Conservation (phyloP, 2,888 invertebrate genomes). For the Pseudococcus longispinus region DNA sequence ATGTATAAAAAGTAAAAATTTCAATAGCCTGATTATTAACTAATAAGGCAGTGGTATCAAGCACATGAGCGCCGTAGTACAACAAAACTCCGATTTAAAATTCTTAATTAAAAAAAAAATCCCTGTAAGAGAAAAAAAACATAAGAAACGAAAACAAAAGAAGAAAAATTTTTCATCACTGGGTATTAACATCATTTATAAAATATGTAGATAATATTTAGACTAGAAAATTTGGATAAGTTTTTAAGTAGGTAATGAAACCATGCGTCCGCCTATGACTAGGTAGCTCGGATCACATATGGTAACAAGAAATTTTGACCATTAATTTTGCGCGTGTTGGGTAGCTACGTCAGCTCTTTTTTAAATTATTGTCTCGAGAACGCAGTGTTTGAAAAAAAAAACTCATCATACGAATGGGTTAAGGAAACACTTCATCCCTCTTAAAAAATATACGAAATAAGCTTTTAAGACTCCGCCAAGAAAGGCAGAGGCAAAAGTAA, state of each 20-base stretch:
- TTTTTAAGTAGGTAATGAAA: not conserved
- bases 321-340: not conserved
- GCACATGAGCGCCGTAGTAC: slow-evolving; percentile 26
- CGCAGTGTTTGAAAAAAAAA: not conserved
- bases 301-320: slow-evolving; percentile 9
- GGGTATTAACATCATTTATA: slow-evolving; percentile 3
- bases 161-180: not conserved
- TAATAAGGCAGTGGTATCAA: slow-evolving; percentile 32
- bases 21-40: not conserved
- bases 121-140: not conserved
- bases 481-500: not conserved
- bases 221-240: slow-evolving; percentile 24
- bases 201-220: not conserved
- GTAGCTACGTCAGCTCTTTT: slow-evolving; percentile 9
- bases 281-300: slow-evolving; percentile 13
- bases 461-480: not conserved
- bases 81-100: not conserved
- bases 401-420: not conserved
- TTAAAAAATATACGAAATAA: not conserved
- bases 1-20: slow-evolving; percentile 32
- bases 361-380: not conserved
- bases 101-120: not conserved
- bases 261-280: slow-evolving; percentile 21
- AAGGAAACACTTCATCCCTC: not conserved
- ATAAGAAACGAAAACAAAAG: not conserved